These are phyloP conservation scores for Drosophila lini DNA, from an alignment of 1,140 invertebrate genomes.

Conservation along the genomic window DNA sequence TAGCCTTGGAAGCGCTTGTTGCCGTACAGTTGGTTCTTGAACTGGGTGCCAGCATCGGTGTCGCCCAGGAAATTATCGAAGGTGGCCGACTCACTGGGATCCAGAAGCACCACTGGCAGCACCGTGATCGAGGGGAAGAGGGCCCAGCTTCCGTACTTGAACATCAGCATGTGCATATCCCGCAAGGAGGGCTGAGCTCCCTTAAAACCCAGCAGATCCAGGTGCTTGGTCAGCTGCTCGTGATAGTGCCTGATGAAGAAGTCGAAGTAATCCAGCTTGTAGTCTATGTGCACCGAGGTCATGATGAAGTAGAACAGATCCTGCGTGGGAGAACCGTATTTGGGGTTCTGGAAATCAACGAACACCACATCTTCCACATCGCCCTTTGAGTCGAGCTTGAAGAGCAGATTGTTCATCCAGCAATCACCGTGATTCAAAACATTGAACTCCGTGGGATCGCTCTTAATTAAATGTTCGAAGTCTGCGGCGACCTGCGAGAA, in stretches of 20 bases:
- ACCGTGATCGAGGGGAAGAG: constrained; percentile 44
- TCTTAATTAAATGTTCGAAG: constrained; percentile 13
- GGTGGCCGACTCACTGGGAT: constrained; percentile 55
- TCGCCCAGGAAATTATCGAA: constrained; percentile 66
- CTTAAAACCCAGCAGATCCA: constrained; percentile 58
- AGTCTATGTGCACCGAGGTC: constrained; percentile 65
- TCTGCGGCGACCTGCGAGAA: constrained; percentile 13
- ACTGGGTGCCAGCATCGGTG: constrained; percentile 21
- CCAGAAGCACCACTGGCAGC: constrained; percentile 66
- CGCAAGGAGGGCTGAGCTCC: constrained; percentile 46
- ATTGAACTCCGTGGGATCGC: constrained; percentile 85
- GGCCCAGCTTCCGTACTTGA: constrained; percentile 53
- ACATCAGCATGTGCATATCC: constrained; percentile 64
- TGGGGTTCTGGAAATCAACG: constrained; percentile 73
- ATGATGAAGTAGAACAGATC: constrained; percentile 70
- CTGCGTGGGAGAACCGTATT: constrained; percentile 53
- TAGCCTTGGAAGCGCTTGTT: constrained; percentile 53
- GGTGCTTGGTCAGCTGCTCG: constrained; percentile 60
- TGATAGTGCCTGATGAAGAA: constrained; percentile 69
- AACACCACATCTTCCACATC: constrained; percentile 74
- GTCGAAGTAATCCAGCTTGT: constrained; percentile 71
- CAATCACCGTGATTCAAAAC: constrained; percentile 88
- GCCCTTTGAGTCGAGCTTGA: constrained; percentile 79
- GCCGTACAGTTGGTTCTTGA: constrained; percentile 61
- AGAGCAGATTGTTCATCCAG: constrained; percentile 89